A percentile compares a stretch with the other conserved stretches of the same genome.
These are phyloP conservation scores for Austrofundulus limnaeus DNA, from an alignment of 2,113 vertebrate species.

Conservation along the genomic window DNA sequence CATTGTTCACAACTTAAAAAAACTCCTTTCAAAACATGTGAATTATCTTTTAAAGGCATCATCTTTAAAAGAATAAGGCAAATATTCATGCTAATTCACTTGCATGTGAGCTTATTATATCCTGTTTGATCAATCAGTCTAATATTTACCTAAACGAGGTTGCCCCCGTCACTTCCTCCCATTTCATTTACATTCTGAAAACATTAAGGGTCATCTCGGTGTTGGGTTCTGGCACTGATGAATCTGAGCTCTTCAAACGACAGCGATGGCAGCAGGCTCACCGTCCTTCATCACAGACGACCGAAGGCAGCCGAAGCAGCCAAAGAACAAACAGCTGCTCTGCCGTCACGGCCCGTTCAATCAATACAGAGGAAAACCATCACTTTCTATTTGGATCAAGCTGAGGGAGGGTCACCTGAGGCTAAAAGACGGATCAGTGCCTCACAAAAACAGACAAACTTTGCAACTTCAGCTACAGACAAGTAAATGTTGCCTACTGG, in stretches of 20 bases:
- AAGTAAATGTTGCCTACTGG: not conserved
- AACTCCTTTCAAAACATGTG: no score
- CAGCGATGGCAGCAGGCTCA: slow-evolving; percentile 22
- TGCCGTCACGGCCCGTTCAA: slow-evolving; percentile 45
- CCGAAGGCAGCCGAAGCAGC: slow-evolving; percentile 36
- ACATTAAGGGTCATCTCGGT: not conserved
- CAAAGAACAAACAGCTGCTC: slow-evolving; percentile 45
- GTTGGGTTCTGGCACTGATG: slow-evolving; percentile 4
- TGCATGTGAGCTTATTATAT: not conserved
- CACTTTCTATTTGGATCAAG: slow-evolving; percentile 52
- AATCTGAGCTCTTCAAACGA: slow-evolving; percentile 40
- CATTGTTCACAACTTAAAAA: no score
- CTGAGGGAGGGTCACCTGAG: slow-evolving; percentile 6
- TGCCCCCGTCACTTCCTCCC: not conserved
- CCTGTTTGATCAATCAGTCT: not conserved
- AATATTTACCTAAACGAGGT: slow-evolving; percentile 1
- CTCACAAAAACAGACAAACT: slow-evolving; percentile 8
- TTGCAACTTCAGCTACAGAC: slow-evolving; percentile 33
- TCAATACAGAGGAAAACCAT: slow-evolving; percentile 66
- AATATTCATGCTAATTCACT: not conserved
- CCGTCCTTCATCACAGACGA: slow-evolving; percentile 58
- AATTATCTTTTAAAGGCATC: no score
- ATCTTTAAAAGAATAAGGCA: not conserved
- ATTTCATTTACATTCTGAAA: slow-evolving; percentile 18
- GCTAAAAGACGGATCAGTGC: not conserved